Conservation (phyloP, 2,113 vertebrate species). For the Otolemur garnettii region DNA sequence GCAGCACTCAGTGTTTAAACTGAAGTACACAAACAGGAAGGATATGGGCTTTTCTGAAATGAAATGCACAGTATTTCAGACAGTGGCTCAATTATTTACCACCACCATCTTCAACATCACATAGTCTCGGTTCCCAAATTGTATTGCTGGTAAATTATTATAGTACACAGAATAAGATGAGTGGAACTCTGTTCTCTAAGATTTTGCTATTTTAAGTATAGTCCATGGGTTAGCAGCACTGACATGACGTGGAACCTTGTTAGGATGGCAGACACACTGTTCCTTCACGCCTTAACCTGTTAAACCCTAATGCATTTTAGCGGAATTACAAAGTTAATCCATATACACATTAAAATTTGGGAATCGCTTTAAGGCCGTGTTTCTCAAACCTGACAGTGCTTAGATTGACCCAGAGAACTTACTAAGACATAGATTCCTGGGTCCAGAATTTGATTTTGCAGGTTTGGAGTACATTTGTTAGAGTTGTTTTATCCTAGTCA, state of each 20-base stretch:
- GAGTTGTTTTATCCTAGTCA: background rate
- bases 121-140: conserved; percentile 5
- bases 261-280: background rate
- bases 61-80: background rate
- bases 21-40: background rate
- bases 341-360: background rate
- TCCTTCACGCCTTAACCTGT: background rate
- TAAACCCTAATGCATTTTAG: background rate
- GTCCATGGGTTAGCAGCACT: background rate
- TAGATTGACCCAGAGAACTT: background rate
- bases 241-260: background rate
- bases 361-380: background rate
- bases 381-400: conserved; percentile 3
- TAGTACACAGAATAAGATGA: background rate
- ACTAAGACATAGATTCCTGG: background rate
- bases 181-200: background rate
- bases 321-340: background rate
- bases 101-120: background rate
- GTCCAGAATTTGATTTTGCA: background rate
- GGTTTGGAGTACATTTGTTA: rapidly evolving
- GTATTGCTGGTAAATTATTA: background rate
- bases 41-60: conserved; percentile 14
- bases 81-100: background rate
- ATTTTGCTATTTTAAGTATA: background rate
- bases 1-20: background rate